Evolutionary conservation across 2,888 invertebrate species (phyloP), one percentile per base, ranked within the genome.

Genomic region (Pilophorus perplexus): DNA sequence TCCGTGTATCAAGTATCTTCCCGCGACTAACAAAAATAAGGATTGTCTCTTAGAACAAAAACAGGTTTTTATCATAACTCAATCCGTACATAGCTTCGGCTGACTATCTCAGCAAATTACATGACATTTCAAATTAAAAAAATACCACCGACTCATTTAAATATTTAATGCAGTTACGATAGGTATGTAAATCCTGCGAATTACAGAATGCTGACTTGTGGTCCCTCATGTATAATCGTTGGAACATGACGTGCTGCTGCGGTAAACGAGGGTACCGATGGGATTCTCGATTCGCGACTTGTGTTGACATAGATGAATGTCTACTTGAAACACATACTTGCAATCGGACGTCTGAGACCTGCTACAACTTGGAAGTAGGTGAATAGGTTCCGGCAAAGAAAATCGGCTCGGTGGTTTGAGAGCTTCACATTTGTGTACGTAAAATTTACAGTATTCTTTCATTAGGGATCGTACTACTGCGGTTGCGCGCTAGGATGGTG

Each of bases 261-360:
- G 74, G 74, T 12, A 73, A 77, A 54, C 59, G 71, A 1, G 84
- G 84, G 0, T 83, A 79, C 75, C 75, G 76, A 69, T 85, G 84
- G 83, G 81, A 79, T 70, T 82, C 85, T 8, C 75, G 79, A 68
- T 84, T 80, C 74, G 82, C 83, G n/a, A 78, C 82, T 70, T 86
- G 86, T 75, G 77, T 85, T 3, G 85, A 85, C 75, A 74, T 81
- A 33, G 82, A 86, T 73, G 85, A 85, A 75, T 86, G 86, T 73
- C 68, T 71, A 18, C 67, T 59, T 3, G 71, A 74, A 6, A 74
- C 73, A 16, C 75, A 76, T 68, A 82, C 83, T 72, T 75, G 75
- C 16, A 73, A 79, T 46, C 73, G 71, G 0, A 68, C 72, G 18
- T 76, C 78, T 0, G 79, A 85, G 74, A 78, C 77, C 64, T 85